Evolutionary conservation across 2,113 vertebrate genomes (phyloP).

Genomic region (Isurus oxyrinchus): DNA sequence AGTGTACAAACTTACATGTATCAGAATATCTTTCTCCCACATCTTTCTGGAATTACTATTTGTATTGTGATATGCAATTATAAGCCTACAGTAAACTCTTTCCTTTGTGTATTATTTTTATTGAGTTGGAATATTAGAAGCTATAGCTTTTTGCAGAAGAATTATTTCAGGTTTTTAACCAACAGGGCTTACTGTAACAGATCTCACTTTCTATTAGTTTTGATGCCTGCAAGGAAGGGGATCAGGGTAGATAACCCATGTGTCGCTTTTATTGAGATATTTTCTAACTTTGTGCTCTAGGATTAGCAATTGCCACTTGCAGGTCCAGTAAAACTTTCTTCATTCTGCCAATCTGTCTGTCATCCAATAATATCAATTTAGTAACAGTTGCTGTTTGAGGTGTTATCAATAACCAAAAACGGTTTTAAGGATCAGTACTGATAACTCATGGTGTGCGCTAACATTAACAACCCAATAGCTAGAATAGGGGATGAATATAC

Average conservation of each 20-base stretch:
- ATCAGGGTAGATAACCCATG: neutral
- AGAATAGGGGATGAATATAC: neutral
- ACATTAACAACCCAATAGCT: neutral
- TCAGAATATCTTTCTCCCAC: neutral
- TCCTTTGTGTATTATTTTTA: neutral
- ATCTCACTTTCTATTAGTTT: neutral
- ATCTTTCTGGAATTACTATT: neutral
- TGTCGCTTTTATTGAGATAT: neutral
- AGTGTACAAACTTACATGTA: conserved; percentile 15
- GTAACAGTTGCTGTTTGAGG: neutral
- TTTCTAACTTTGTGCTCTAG: neutral
- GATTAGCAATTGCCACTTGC: neutral
- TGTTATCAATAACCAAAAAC: neutral
- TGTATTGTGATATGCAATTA: neutral
- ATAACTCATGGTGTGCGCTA: neutral
- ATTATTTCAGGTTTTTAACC: neutral
- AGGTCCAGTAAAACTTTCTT: neutral
- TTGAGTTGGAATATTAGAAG: neutral
- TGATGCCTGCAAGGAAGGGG: neutral
- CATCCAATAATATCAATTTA: neutral
- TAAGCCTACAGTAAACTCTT: neutral
- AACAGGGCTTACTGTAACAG: neutral
- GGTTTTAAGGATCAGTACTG: neutral
- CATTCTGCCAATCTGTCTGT: neutral
- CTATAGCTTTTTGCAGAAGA: neutral